Evolutionary conservation across 2,113 vertebrate species (phyloP).

Genomic region (Aleadryas rufinucha): DNA sequence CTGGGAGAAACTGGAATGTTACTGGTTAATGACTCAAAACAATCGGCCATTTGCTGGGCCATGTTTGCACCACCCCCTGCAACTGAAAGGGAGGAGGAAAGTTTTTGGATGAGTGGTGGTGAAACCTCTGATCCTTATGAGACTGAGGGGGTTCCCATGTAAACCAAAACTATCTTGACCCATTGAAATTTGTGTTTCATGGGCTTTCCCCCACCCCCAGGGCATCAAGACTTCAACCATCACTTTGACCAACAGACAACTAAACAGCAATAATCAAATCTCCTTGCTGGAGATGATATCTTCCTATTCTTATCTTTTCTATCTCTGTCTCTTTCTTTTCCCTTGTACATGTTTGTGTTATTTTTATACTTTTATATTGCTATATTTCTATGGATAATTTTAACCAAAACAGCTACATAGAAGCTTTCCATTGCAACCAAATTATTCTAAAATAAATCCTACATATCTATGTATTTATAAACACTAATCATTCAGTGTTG

Average conservation of each 20-base stretch:
- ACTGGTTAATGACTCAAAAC: background rate
- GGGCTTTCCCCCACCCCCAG: background rate
- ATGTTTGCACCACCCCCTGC: accelerated
- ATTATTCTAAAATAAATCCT: background rate
- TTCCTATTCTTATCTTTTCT: background rate
- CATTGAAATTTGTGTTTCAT: background rate
- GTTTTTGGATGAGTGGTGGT: background rate
- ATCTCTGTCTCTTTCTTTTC: background rate
- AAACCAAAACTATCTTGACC: background rate
- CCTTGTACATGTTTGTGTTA: background rate
- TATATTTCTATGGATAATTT: background rate
- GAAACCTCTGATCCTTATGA: background rate
- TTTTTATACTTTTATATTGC: background rate
- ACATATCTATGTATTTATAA: background rate
- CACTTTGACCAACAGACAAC: background rate
- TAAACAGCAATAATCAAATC: background rate
- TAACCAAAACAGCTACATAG: background rate
- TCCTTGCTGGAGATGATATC: background rate
- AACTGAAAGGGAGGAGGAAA: background rate
- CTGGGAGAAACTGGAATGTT: background rate
- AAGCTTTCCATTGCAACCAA: background rate
- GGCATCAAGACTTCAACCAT: background rate
- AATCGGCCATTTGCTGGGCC: background rate
- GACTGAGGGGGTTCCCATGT: background rate
- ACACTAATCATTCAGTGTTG: background rate